A percentile compares a stretch with the other conserved stretches of the same genome.
These are phyloP conservation scores for Drusus annulatus DNA, from an alignment of 1,140 invertebrate species.

Conservation along the genomic window DNA sequence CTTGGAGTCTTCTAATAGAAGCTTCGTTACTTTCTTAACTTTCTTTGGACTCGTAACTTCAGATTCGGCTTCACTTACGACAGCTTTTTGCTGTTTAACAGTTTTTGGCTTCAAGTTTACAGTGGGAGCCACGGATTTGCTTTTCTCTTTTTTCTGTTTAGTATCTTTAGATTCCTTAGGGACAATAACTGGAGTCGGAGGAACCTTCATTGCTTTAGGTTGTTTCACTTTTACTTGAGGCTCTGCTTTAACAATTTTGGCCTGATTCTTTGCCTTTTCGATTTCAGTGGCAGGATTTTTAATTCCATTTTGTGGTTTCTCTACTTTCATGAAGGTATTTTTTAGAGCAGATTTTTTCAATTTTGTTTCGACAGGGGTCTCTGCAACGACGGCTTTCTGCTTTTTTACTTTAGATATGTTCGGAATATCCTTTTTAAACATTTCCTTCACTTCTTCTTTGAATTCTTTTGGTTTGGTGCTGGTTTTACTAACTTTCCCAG, in stretches of 20 bases:
- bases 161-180: too few species aligned
- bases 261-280: neutral
- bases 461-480: neutral
- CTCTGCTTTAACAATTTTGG: slow-evolving; percentile 14
- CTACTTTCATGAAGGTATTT: neutral
- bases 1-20: slow-evolving; percentile 6
- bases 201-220: neutral
- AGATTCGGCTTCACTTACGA: neutral
- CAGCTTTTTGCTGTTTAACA: slow-evolving; percentile 14
- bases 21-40: neutral
- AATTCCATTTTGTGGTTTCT: neutral
- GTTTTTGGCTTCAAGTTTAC: neutral
- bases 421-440: slow-evolving; percentile 12
- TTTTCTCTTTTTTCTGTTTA: too few species aligned
- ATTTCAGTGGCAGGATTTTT: neutral
- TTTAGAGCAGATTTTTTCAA: neutral
- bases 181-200: too few species aligned
- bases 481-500: slow-evolving; percentile 3
- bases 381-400: neutral
- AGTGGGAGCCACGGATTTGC: too few species aligned
- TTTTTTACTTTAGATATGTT: slow-evolving; percentile 13
- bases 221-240: neutral
- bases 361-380: neutral
- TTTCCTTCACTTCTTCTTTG: slow-evolving; percentile 3
- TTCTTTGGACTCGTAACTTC: neutral